Conservation (phyloP, 2,888 invertebrate genomes). For the Drosophila stalkeri region DNA sequence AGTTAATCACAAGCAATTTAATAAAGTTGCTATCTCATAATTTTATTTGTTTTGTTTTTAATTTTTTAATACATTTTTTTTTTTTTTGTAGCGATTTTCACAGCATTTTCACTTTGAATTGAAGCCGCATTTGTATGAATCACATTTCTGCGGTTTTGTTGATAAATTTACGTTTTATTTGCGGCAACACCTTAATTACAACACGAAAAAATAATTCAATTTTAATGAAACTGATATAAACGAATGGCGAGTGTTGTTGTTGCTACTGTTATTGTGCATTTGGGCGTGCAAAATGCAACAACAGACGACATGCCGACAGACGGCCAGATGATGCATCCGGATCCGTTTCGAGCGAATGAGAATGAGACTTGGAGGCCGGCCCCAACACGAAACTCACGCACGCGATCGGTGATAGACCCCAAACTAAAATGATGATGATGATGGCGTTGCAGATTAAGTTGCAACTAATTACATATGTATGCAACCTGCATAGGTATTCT, state of each 20-base stretch:
- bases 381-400: slow-evolving; percentile 39
- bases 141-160: slow-evolving; percentile 34
- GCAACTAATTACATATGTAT: slow-evolving; percentile 60
- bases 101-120: slow-evolving; percentile 19
- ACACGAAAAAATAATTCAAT: slow-evolving; percentile 64
- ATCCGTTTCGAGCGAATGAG: slow-evolving; percentile 61
- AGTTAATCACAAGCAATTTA: slow-evolving; percentile 14
- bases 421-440: slow-evolving; percentile 38
- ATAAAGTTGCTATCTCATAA: slow-evolving; percentile 33
- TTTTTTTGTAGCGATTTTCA: slow-evolving; percentile 4
- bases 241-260: slow-evolving; percentile 15
- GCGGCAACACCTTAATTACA: slow-evolving; percentile 65
- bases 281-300: slow-evolving; percentile 57
- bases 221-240: slow-evolving; percentile 66
- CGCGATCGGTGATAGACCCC: slow-evolving; percentile 46
- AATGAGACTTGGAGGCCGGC: slow-evolving; percentile 33
- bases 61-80: not conserved
- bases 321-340: slow-evolving; percentile 59
- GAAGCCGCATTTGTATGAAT: slow-evolving; percentile 26
- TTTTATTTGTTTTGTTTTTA: not conserved
- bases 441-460: slow-evolving; percentile 51
- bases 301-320: slow-evolving; percentile 22
- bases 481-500: slow-evolving; percentile 13
- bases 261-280: slow-evolving; percentile 33
- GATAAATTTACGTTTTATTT: slow-evolving; percentile 40